phyloP scores from a whole-genome alignment of 2,113 vertebrate species.

The Xiphorhynchus elegans region DNA sequence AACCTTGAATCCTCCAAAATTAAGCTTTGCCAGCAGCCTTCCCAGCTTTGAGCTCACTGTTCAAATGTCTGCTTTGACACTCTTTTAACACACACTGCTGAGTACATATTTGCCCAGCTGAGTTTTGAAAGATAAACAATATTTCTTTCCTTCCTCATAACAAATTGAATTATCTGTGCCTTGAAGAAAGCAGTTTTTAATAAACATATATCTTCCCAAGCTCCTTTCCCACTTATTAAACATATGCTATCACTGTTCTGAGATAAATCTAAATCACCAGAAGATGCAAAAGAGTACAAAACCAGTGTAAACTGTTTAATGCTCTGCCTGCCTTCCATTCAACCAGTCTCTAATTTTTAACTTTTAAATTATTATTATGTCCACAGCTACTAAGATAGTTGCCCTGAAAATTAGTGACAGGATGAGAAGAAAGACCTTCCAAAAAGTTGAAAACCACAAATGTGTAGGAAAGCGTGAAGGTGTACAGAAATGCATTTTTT shows the following conservation, averaged over 20 bases:
- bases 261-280: not conserved
- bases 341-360: not conserved
- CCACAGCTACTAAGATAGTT: not conserved
- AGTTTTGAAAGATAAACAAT: conserved; percentile 2
- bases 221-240: not conserved
- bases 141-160: not conserved
- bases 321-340: not conserved
- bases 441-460: not conserved
- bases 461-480: not conserved
- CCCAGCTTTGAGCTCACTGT: not conserved
- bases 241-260: not conserved
- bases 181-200: conserved; percentile 15
- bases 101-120: not conserved
- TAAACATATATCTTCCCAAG: not conserved
- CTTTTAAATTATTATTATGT: not conserved
- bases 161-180: not conserved
- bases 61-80: not conserved
- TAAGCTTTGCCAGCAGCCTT: not conserved
- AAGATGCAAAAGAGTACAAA: not conserved
- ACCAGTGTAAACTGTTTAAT: not conserved
- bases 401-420: not conserved
- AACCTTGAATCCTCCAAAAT: not conserved
- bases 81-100: not conserved
- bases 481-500: not conserved
- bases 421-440: not conserved